Base-by-base conservation (phyloP, 1,140 invertebrate genomes). In the Megalopta genalis region DNA sequence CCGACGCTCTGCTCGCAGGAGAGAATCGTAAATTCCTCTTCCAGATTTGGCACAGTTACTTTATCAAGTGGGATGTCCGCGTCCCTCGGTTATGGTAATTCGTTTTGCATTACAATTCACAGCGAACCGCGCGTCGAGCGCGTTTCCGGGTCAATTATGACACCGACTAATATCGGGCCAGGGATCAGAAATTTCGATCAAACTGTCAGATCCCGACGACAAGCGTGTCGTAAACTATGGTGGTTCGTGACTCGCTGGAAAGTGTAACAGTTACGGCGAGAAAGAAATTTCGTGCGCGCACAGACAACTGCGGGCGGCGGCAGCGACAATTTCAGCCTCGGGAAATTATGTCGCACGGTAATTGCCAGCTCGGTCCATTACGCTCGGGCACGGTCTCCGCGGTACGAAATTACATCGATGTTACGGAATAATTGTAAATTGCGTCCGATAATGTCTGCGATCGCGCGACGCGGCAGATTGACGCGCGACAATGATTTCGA, bases 351-450 rank as follows among this genome's bases (percentile, higher is more conserved):
- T 5, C 37, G 7, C 16, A 8, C 9, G 10, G 25, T 64, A 54
- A 72, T 64, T 72, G 75, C 14, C 39, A n/a, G 12, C 42, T 37
- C 32, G 46, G 54, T 54, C 5, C 8, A 54, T 71, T 49, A n/a
- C 27, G 14, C 9, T 46, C 60, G 49, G 54, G 10, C 25, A 16
- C 21, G 0, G 54, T 64, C 68, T n/a, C 10, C 10, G 18, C 21
- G 0, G 2, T 23, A 18, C 18, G 12, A 72, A 65, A 78, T 72
- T 46, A 46, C 42, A 14, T 14, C 21, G 25, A 18, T n/a, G 42
- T 59, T 65, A 16, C 37, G 54, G 21, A 73, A 66, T 79, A 65
- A 79, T 73, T 70, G 59, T 54, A 18, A 70, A 71, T 54, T 42
- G 39, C 32, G 23, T 21, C 21, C 21, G 46, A 71, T 71, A 54